A percentile compares a stretch with the other conserved stretches of the same genome.
phyloP scores from a whole-genome alignment of 1,140 invertebrate genomes.

The Xylocopa sonorina region DNA sequence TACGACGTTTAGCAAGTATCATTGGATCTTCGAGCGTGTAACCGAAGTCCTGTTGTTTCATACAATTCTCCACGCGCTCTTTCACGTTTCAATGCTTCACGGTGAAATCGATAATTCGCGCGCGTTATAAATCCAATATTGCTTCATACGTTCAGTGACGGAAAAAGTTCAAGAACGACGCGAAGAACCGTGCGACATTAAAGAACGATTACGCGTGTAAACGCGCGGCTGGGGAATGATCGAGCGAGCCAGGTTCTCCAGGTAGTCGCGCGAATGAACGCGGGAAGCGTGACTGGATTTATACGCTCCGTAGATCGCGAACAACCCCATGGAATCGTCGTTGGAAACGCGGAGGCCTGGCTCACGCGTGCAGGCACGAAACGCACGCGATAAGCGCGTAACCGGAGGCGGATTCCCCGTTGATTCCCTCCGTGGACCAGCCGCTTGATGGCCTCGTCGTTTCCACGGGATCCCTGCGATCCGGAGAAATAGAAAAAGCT shows the following conservation, averaged over 20 bases:
- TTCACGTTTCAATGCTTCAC: no score
- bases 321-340: constrained; percentile 34
- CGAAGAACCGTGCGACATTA: no score
- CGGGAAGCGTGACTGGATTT: constrained; percentile 29
- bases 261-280: no score
- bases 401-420: neutral
- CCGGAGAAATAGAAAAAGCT: constrained; percentile 51
- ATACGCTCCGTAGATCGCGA: constrained; percentile 42
- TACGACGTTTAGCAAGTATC: constrained; percentile 5
- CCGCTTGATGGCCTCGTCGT: neutral
- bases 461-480: constrained; percentile 4
- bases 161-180: no score
- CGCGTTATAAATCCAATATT: no score
- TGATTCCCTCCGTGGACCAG: constrained; percentile 21
- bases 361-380: neutral
- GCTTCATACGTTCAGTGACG: no score
- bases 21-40: neutral
- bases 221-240: no score
- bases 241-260: no score
- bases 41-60: neutral
- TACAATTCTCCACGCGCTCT: no score
- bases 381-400: constrained; percentile 41
- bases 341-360: constrained; percentile 15
- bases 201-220: no score
- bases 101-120: no score